phyloP scores from a whole-genome alignment of 2,888 invertebrate species.

The Calliphora vomitoria region DNA sequence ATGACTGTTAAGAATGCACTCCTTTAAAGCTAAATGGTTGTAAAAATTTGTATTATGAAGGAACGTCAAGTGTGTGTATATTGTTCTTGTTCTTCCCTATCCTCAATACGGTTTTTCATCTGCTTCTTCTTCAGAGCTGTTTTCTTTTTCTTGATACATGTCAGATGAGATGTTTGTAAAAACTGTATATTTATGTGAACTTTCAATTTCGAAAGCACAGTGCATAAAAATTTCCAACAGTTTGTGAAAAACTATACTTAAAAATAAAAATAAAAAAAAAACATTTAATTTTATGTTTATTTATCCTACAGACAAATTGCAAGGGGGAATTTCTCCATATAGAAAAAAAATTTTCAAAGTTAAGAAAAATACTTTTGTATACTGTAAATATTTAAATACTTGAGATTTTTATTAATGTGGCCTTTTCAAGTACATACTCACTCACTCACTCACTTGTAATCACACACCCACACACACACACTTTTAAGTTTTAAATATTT shows the following conservation, averaged over 20 bases:
- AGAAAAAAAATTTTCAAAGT: slow-evolving; percentile 14
- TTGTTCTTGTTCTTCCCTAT: neutral
- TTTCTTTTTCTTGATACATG: slow-evolving; percentile 3
- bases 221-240: slow-evolving; percentile 55
- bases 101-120: neutral
- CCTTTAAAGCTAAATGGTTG: neutral
- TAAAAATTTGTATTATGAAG: neutral
- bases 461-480: too few relatives aligned
- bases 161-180: slow-evolving; percentile 26
- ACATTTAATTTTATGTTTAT: neutral
- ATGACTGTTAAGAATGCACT: neutral
- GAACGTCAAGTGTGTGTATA: neutral
- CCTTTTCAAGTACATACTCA: slow-evolving; percentile 12
- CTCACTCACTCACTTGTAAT: neutral
- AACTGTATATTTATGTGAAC: slow-evolving; percentile 47
- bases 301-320: slow-evolving; percentile 8
- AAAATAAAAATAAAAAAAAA: neutral
- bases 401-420: slow-evolving; percentile 28
- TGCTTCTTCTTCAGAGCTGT: neutral
- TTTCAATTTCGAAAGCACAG: slow-evolving; percentile 56
- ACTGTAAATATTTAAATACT: slow-evolving; percentile 24
- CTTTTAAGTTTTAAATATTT: neutral
- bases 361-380: slow-evolving; percentile 21
- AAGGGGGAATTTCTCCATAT: slow-evolving; percentile 7
- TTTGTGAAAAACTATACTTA: neutral